Evolutionary conservation across 2,113 vertebrate genomes (phyloP).

Genomic region (Phrynosoma platyrhinos): DNA sequence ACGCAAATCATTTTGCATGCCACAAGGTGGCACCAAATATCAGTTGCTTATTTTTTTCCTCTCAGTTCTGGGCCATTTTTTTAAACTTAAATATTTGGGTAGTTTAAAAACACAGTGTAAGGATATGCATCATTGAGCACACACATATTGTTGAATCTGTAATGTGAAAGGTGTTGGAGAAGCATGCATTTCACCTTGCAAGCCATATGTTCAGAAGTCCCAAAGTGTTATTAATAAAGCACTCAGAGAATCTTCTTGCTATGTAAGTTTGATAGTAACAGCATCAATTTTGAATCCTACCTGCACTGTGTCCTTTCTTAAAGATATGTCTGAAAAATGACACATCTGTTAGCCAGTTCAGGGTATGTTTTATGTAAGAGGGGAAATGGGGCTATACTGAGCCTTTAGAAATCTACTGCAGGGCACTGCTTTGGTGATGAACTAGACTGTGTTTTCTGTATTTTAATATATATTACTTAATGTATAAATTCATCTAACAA

Average conservation of each 20-base stretch:
- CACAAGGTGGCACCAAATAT: slow-evolving; percentile 44
- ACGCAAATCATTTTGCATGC: slow-evolving; percentile 11
- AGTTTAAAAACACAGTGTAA: not conserved
- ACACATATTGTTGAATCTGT: not conserved
- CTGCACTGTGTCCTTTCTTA: fast-evolving
- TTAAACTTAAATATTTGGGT: not conserved
- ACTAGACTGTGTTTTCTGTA: not conserved
- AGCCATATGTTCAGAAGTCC: not conserved
- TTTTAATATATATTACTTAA: not conserved
- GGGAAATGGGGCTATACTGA: not conserved
- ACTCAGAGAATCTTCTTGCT: not conserved
- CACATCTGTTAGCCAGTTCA: not conserved
- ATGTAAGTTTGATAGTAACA: not conserved
- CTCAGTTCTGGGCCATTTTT: not conserved
- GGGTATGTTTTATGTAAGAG: too few species aligned
- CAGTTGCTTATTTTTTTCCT: not conserved
- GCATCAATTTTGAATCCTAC: not conserved
- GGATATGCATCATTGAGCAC: not conserved
- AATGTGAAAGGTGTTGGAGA: not conserved
- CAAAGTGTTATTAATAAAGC: not conserved
- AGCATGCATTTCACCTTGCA: not conserved
- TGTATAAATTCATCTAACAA: not conserved
- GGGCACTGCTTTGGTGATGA: not conserved
- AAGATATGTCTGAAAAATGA: not conserved
- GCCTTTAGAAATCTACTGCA: not conserved